A percentile compares a stretch with the other conserved stretches of the same genome.
Evolutionary conservation across 2,888 invertebrate genomes (phyloP).

Genomic region (Drepanosiphum platanoidis): DNA sequence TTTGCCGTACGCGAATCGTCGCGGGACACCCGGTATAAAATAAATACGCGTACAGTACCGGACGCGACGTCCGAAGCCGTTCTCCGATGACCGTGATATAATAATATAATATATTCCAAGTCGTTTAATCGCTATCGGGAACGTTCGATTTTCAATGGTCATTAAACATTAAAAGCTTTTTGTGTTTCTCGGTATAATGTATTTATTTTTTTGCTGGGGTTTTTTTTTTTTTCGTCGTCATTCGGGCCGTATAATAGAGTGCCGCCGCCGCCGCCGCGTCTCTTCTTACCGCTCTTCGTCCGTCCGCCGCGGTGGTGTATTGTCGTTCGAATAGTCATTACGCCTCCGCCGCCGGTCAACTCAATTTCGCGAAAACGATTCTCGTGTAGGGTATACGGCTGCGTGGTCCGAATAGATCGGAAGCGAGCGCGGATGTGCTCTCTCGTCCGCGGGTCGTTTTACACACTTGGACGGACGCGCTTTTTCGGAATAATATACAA

Average conservation of each 20-base stretch:
- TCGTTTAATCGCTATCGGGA: conserved; percentile 42
- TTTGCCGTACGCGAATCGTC: too few species aligned
- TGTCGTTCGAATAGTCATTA: not conserved
- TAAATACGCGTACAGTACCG: too few species aligned
- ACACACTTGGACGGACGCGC: not conserved
- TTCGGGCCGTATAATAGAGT: not conserved
- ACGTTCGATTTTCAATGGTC: conserved; percentile 41
- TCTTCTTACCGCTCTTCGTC: not conserved
- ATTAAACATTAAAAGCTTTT: conserved; percentile 53
- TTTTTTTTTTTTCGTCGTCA: not conserved
- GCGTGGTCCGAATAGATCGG: not conserved
- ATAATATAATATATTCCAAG: conserved; percentile 33
- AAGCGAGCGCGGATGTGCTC: not conserved
- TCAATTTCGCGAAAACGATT: not conserved
- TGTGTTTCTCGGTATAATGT: conserved; percentile 18
- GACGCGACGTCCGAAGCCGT: not conserved
- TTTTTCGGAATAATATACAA: not conserved
- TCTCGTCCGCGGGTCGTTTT: not conserved
- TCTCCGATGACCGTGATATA: too few species aligned
- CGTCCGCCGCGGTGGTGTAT: too few species aligned
- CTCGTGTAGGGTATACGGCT: not conserved
- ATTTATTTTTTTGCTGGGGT: not conserved
- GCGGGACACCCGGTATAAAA: too few species aligned
- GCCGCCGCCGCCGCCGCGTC: not conserved
- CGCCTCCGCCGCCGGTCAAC: not conserved